These are phyloP conservation scores for Lepetodrilus schrolli DNA, from an alignment of 2,888 invertebrate genomes.

Conservation along the genomic window DNA sequence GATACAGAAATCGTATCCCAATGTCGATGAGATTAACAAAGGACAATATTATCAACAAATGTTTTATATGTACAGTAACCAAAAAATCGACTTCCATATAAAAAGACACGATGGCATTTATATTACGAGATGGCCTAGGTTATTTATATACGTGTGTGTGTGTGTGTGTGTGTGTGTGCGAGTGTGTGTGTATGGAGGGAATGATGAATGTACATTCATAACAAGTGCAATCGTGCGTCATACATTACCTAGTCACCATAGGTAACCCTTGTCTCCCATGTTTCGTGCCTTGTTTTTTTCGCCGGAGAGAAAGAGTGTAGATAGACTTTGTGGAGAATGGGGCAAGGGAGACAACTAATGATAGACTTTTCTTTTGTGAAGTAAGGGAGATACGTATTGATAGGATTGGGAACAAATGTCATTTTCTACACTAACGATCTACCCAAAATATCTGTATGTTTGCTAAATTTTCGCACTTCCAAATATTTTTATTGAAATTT, in stretches of 20 bases:
- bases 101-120: slow-evolving; percentile 25
- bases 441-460: too few relatives aligned
- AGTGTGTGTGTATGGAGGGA: background rate
- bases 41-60: background rate
- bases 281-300: slow-evolving; percentile 16
- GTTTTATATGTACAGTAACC: background rate
- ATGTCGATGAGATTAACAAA: background rate
- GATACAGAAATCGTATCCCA: background rate
- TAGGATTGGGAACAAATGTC: background rate
- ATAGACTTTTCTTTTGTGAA: too few relatives aligned
- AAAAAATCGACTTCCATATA: slow-evolving; percentile 6
- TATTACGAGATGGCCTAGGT: too few relatives aligned
- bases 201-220: background rate
- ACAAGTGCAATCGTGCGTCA: background rate
- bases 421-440: too few relatives aligned
- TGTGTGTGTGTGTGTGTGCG: too few relatives aligned
- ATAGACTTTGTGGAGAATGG: slow-evolving; percentile 20
- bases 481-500: too few relatives aligned
- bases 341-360: too few relatives aligned
- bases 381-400: background rate
- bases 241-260: background rate
- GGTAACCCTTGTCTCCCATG: background rate
- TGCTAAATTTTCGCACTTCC: too few relatives aligned
- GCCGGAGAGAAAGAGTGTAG: background rate
- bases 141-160: too few relatives aligned